Conservation (phyloP, 2,113 vertebrate genomes). For the Synchiropus splendidus region DNA sequence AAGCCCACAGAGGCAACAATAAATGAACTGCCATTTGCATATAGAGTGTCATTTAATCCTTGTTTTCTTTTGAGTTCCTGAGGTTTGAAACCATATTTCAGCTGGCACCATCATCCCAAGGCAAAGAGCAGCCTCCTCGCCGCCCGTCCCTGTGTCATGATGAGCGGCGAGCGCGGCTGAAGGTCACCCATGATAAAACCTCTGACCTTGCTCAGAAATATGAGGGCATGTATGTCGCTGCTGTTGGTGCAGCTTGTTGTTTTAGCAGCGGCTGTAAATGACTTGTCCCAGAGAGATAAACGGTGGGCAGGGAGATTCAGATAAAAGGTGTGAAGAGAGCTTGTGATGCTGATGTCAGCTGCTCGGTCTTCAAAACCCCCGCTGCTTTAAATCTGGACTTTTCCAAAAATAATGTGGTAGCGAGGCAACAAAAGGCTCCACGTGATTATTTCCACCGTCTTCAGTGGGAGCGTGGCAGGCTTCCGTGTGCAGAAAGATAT, state of each 20-base stretch:
- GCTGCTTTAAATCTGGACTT: too few relatives aligned
- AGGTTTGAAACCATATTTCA: slow-evolving; percentile 17
- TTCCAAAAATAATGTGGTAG: too few relatives aligned
- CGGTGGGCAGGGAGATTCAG: slow-evolving; percentile 3
- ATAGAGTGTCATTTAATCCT: too few relatives aligned
- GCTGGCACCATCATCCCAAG: slow-evolving; percentile 3
- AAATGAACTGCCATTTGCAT: too few relatives aligned
- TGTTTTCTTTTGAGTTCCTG: neutral
- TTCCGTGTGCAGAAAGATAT: too few relatives aligned
- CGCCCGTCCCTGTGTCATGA: slow-evolving; percentile 1
- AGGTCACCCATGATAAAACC: slow-evolving; percentile 27
- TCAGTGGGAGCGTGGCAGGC: too few relatives aligned
- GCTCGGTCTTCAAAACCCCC: slow-evolving; percentile 3
- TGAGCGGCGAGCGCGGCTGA: slow-evolving; percentile 22
- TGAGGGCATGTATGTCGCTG: slow-evolving; percentile 9
- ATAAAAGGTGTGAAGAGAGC: slow-evolving; percentile 24
- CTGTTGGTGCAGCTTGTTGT: slow-evolving; percentile 6
- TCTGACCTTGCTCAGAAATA: slow-evolving; percentile 41
- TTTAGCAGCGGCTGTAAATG: slow-evolving; percentile 3
- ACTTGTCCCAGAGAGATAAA: neutral
- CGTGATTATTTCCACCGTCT: too few relatives aligned
- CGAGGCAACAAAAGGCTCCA: too few relatives aligned
- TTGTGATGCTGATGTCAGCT: slow-evolving; percentile 8
- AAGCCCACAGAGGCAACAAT: too few relatives aligned
- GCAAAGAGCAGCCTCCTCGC: slow-evolving; percentile 8